Percentiles rank a stretch among this genome's conserved stretches.
These are phyloP conservation scores for Ormyrus labotus DNA, from an alignment of 2,888 invertebrate genomes.

Conservation along the genomic window DNA sequence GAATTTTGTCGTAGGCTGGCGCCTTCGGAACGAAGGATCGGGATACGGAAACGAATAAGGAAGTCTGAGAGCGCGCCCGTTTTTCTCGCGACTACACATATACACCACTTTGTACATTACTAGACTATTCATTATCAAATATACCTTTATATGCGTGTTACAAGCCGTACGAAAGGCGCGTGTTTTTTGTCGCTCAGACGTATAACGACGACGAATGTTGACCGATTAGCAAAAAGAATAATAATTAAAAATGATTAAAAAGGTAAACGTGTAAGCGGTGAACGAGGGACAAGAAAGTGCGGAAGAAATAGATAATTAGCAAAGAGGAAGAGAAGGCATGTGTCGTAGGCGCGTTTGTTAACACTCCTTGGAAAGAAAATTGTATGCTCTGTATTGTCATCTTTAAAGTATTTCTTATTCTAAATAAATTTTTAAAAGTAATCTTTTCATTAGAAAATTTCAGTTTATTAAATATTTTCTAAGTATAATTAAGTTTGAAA, in stretches of 20 bases:
- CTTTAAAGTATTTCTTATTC: not conserved
- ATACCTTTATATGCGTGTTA: slow-evolving; percentile 59
- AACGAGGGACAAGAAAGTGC: slow-evolving; percentile 27
- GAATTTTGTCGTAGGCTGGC: slow-evolving; percentile 18
- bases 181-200: slow-evolving; percentile 55
- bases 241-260: slow-evolving; percentile 56
- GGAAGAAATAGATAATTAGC: slow-evolving; percentile 18
- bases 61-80: slow-evolving; percentile 20
- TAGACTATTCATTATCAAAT: slow-evolving; percentile 57
- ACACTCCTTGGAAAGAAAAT: slow-evolving; percentile 49
- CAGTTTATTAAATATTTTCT: not conserved
- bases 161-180: slow-evolving; percentile 48
- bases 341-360: slow-evolving; percentile 50
- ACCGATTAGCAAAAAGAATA: slow-evolving; percentile 59
- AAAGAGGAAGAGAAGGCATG: slow-evolving; percentile 12
- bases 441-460: not conserved
- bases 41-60: not conserved
- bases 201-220: slow-evolving; percentile 58
- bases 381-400: slow-evolving; percentile 35
- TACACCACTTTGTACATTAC: slow-evolving; percentile 54
- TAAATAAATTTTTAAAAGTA: not conserved
- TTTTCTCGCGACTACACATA: slow-evolving; percentile 44
- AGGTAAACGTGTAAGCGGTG: slow-evolving; percentile 45
- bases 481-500: slow-evolving; percentile 3
- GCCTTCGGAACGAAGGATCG: not conserved